Evolutionary conservation across 1,140 invertebrate genomes (phyloP).

Genomic region (Macrostomum lignano): DNA sequence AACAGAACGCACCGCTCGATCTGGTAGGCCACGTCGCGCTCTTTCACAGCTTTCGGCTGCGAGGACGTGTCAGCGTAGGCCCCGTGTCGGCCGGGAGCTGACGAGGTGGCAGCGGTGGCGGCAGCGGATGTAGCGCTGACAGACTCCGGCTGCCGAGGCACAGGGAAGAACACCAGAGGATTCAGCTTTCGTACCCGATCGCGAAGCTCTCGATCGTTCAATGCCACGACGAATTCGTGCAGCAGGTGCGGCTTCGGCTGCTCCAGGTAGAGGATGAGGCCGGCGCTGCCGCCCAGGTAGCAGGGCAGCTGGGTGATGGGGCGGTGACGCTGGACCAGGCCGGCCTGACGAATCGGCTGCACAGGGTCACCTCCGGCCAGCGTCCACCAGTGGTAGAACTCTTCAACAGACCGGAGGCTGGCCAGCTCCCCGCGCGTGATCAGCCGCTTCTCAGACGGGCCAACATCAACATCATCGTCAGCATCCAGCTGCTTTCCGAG

Average conservation of each 20-base stretch:
- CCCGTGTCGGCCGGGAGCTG: no score
- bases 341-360: slow-evolving; percentile 58
- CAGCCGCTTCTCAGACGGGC: no score
- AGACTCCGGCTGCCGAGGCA: no score
- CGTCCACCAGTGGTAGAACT: slow-evolving; percentile 75
- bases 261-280: neutral
- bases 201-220: slow-evolving; percentile 9
- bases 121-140: no score
- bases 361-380: slow-evolving; percentile 71
- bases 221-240: slow-evolving; percentile 10
- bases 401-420: slow-evolving; percentile 38
- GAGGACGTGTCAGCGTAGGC: no score
- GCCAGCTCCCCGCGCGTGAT: no score
- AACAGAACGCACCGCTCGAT: slow-evolving; percentile 61
- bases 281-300: slow-evolving; percentile 20
- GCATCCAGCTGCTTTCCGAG: no score
- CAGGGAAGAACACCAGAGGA: slow-evolving; percentile 6
- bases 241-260: slow-evolving; percentile 5
- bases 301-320: slow-evolving; percentile 31
- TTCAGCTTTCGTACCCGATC: slow-evolving; percentile 33
- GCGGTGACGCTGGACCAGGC: slow-evolving; percentile 41
- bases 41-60: no score
- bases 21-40: slow-evolving; percentile 10
- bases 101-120: no score
- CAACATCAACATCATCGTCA: no score